Evolutionary conservation across 2,888 invertebrate species (phyloP).

Genomic region (Mactromeris polynyma): DNA sequence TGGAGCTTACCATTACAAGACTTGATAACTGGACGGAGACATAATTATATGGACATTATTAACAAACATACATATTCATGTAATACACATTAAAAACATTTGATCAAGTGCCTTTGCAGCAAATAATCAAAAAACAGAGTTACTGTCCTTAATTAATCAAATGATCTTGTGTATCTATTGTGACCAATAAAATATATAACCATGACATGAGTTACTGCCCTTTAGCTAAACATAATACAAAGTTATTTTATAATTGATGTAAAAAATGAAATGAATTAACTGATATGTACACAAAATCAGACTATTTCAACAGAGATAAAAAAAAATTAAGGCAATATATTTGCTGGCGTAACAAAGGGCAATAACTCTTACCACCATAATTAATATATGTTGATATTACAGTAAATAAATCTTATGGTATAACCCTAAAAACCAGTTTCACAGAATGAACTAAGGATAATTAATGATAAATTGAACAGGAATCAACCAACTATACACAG

Average conservation of each 20-base stretch:
- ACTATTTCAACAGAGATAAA: no score
- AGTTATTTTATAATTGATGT: no score
- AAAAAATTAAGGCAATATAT: no score
- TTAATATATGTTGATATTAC: neutral
- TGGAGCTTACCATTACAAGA: constrained; percentile 25
- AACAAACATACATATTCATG: neutral
- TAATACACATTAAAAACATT: neutral
- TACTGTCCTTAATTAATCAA: neutral
- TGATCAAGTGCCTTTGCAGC: neutral
- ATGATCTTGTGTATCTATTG: no score
- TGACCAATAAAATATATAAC: no score
- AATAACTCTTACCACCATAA: neutral
- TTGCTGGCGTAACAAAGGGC: neutral
- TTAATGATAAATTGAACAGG: neutral
- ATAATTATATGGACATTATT: constrained; percentile 10
- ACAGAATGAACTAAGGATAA: neutral
- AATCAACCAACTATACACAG: neutral
- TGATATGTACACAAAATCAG: no score
- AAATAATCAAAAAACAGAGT: neutral
- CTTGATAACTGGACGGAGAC: constrained; percentile 38
- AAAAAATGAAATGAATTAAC: no score
- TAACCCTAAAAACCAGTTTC: neutral
- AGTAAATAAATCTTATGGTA: neutral
- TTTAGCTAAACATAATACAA: neutral
- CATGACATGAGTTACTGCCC: no score